Evolutionary conservation across 2,888 invertebrate species (phyloP).

Genomic region (Latrodectus elegans): DNA sequence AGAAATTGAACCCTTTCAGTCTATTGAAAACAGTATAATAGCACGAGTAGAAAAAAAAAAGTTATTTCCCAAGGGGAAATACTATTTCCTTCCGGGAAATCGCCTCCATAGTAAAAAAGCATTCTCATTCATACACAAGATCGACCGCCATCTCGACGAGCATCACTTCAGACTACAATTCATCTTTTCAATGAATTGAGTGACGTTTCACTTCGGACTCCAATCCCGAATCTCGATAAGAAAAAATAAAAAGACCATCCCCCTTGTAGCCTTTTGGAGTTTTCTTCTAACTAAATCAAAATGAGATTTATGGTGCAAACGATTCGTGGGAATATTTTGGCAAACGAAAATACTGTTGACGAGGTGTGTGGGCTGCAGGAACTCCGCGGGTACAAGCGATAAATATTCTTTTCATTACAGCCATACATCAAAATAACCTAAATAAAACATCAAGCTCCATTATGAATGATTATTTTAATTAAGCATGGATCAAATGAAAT

Average conservation of each 20-base stretch:
- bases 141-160: not conserved
- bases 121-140: not conserved
- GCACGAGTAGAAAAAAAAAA: not conserved
- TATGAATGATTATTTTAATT: no score
- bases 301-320: not conserved
- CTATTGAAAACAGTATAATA: not conserved
- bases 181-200: slow-evolving; percentile 1
- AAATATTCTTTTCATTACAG: no score
- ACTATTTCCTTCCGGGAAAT: not conserved
- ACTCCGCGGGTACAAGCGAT: no score
- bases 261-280: no score
- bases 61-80: not conserved
- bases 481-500: no score
- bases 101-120: not conserved
- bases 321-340: no score
- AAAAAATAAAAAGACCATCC: not conserved
- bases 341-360: no score
- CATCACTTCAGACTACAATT: not conserved
- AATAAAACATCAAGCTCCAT: no score
- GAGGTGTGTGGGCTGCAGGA: no score
- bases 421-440: no score
- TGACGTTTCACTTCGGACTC: not conserved
- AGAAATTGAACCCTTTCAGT: not conserved
- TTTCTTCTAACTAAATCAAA: not conserved
- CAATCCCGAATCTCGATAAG: not conserved